Base-by-base conservation (phyloP, 2,888 invertebrate genomes). In the Heliothis peltigera region DNA sequence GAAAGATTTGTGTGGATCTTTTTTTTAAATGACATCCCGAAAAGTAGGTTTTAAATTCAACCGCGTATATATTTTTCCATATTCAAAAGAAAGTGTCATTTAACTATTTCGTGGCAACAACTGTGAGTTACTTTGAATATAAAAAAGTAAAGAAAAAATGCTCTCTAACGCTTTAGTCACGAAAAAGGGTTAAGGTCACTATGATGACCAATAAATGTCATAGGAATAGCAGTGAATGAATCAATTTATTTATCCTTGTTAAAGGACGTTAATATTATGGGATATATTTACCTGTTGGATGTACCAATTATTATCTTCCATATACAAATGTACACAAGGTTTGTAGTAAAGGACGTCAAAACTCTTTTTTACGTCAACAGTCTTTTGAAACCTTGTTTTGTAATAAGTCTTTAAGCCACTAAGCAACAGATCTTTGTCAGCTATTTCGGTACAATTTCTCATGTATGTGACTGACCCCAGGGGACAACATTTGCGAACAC, bases 401-500 rank as follows among this genome's bases (percentile, higher is more conserved):
- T 79, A 87, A 52, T 84, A 81, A 15, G 92, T 52, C 19, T 84
- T 69, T 6, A 92, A 44, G 0, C 90, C 90, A 17, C 70, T 81
- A 18, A 66, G 42, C 2, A 93, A 39, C 0, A 73, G 53, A 65
- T 93, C 92, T 3, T 64, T 52, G 0, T 77, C 65, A 0, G 75
- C 47, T 25, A 79, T 70, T n/a, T 70, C 64, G 0, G 77, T 70
- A 73, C 92, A 94, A 1, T 54, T 71, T 7, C 2, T 57, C 0
- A 18, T 51, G 0, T 64, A 49, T 10, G 78, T 61, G 3, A 87
- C 87, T n/a, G 65, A 79, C 0, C 91, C 91, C 0, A 87, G 10
- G 0, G 87, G 86, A 61, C 94, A 94, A 65, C 94, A 94, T 62
- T 94, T 94, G n/a, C 87, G 75, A 21, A 91, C 83, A 80, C 94